Evolutionary conservation across 2,797 vertebrate genomes (phyloP), one percentile per base, ranked within the genome.

Genomic region (Hippoglossus hippoglossus): DNA sequence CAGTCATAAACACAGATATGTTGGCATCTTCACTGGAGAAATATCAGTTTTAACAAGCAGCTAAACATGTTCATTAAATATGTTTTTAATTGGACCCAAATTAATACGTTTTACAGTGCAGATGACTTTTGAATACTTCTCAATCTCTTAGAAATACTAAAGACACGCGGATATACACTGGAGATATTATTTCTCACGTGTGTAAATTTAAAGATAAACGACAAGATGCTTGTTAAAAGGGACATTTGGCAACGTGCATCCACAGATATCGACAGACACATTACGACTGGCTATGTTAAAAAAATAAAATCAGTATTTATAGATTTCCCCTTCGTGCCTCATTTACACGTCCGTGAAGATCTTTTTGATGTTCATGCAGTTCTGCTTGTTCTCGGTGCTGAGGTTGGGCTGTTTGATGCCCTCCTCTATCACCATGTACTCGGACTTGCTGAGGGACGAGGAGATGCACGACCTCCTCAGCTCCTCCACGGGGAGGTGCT

Each of bases 271-370:
- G 77, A 87, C 85, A 5, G 78, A 90, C 90, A 91, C 80, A 50
- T 80, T 73, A 93, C 60, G 19, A 62, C 7, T 28, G 74, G 47
- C 34, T 83, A 86, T 74, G 28, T 83, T 80, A 77, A 54, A 87
- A 84, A 87, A 80, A 81, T 55, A 61, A 46, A 11, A 61, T 60
- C 15, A n/a, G 2, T 16, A 25, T 60, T 10, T 9, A 44, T 19
- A 46, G 18, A 16, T 59, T 21, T 39, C 3, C 3, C 13, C 31
- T 41, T 81, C 77, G 84, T 79, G 81, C 77, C 77, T 82, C 59
- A 44, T 87, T 94, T 95, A 99, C 90, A 99, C 97, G 71, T 98
- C 97, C 1, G 97, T 98, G 89, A 99, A 99, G 84, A 98, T 96
- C 93, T 98, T 97, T 87, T 96, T 96, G 93, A 97, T 96, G 91